Percentiles rank a stretch among this genome's conserved stretches.
These are phyloP conservation scores for Phoeniculus purpureus DNA, from an alignment of 2,797 vertebrate species.

Conservation along the genomic window DNA sequence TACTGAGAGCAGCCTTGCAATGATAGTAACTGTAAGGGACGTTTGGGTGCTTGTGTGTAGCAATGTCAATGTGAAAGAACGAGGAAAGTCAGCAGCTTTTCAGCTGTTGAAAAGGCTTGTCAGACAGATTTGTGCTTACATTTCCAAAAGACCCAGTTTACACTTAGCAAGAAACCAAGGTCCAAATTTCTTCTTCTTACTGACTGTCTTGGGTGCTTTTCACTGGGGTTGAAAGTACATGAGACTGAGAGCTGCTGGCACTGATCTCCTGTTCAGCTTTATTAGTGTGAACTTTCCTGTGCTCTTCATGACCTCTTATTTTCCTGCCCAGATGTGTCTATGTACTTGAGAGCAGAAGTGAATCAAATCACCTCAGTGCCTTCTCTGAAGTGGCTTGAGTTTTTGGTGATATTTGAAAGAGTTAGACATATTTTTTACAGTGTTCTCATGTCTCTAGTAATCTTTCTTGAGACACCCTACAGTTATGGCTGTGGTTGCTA, in stretches of 20 bases:
- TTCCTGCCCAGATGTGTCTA: background rate
- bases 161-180: background rate
- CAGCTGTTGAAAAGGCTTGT: background rate
- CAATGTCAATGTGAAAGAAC: background rate
- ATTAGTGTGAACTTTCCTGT: rapidly evolving
- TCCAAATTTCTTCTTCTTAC: background rate
- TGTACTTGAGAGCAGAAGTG: background rate
- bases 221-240: rapidly evolving
- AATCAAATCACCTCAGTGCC: background rate
- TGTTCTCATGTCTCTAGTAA: rapidly evolving
- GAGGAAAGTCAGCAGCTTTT: background rate
- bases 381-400: rapidly evolving
- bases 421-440: too few species aligned
- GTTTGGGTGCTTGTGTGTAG: background rate
- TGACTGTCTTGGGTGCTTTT: background rate
- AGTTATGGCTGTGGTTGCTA: background rate
- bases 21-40: background rate
- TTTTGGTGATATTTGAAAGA: background rate
- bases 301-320: background rate
- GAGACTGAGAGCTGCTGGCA: background rate
- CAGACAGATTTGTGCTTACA: background rate
- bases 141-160: background rate
- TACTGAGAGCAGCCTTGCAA: background rate
- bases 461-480: background rate
- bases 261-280: background rate